A percentile compares a stretch with the other conserved stretches of the same genome.
Conservation (phyloP, 2,797 vertebrate species). For the Vespertilio murinus region DNA sequence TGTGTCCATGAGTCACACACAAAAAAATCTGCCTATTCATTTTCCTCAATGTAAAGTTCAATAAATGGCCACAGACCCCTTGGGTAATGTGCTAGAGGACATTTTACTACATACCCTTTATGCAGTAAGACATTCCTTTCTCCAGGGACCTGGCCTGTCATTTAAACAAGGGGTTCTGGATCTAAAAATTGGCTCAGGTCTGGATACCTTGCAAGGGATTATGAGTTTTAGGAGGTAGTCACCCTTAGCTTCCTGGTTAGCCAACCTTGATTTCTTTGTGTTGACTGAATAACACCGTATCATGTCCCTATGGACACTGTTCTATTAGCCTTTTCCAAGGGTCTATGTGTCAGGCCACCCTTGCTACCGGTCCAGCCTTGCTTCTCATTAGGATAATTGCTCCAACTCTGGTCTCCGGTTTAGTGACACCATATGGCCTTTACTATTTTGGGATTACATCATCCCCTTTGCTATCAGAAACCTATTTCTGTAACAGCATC, state of each 20-base stretch:
- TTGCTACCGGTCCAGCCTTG: neutral
- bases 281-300: neutral
- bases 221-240: neutral
- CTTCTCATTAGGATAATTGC: neutral
- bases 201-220: neutral
- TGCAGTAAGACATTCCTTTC: neutral
- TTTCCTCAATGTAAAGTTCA: neutral
- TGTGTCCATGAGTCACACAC: neutral
- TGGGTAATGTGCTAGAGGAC: neutral
- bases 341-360: neutral
- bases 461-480: constrained; percentile 9
- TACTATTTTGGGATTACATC: neutral
- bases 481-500: constrained; percentile 20
- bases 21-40: neutral
- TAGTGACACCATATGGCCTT: constrained; percentile 48
- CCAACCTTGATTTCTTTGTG: neutral
- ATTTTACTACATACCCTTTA: neutral
- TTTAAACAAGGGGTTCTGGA: neutral
- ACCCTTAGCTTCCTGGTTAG: neutral
- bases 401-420: constrained; percentile 3
- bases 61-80: neutral
- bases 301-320: neutral
- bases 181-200: neutral
- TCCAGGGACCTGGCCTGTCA: neutral
- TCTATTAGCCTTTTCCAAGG: neutral